Percentiles rank a stretch among this genome's conserved stretches.
phyloP scores from a whole-genome alignment of 53 echinoderm and acorn worm genomes.

The Temnopleurus reevesii region DNA sequence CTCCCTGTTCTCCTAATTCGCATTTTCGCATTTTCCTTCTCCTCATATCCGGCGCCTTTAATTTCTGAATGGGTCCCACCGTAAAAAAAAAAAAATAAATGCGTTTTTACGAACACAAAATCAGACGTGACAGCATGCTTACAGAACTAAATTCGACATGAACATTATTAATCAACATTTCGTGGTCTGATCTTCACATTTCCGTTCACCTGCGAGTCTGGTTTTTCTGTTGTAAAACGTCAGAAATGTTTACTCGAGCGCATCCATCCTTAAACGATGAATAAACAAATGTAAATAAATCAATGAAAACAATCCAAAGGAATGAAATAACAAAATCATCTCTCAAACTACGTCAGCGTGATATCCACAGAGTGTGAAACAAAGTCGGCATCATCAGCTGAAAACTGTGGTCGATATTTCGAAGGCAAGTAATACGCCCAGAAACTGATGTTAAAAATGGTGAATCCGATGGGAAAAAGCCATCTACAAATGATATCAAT shows the following conservation, averaged over 20 bases:
- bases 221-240: no score
- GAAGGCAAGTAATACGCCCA: constrained; percentile 12
- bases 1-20: neutral
- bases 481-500: constrained; percentile 19
- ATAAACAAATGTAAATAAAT: no score
- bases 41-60: neutral
- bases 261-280: no score
- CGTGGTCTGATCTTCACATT: no score
- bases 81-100: neutral
- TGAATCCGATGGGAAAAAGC: neutral
- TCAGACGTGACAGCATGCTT: no score
- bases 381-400: neutral
- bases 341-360: neutral
- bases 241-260: no score
- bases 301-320: no score
- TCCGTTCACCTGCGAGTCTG: no score
- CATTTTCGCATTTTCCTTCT: neutral
- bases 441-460: constrained; percentile 12
- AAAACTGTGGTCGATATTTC: neutral
- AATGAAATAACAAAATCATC: no score
- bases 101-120: no score
- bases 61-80: neutral
- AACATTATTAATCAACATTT: no score
- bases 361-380: neutral
- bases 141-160: no score